Percentiles rank a stretch among this genome's conserved stretches.
Evolutionary conservation across 2,113 vertebrate genomes (phyloP).

Genomic region (Rhinichthys klamathensis): DNA sequence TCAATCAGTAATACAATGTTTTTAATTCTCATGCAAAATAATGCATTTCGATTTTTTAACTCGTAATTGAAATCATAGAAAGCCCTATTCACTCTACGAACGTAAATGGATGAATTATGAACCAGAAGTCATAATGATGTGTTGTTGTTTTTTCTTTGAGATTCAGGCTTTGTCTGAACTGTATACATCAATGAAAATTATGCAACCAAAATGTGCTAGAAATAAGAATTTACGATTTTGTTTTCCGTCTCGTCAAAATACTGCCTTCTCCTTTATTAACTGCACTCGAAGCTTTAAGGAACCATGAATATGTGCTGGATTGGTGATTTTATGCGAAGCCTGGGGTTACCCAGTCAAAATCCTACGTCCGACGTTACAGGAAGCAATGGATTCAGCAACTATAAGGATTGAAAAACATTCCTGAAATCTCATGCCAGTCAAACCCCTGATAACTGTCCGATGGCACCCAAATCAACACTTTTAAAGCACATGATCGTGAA

Average conservation of each 20-base stretch:
- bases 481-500: conserved; percentile 51
- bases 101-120: conserved; percentile 22
- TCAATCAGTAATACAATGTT: neutral
- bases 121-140: conserved; percentile 17
- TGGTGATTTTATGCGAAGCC: conserved; percentile 53
- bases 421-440: conserved; percentile 62
- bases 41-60: conserved; percentile 20
- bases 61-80: neutral
- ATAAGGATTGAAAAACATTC: conserved; percentile 54
- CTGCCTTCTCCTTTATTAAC: conserved; percentile 70
- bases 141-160: conserved; percentile 41
- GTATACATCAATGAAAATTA: conserved; percentile 69
- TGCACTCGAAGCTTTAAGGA: conserved; percentile 67
- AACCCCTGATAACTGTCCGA: neutral
- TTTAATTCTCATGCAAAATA: neutral
- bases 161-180: conserved; percentile 51
- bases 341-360: conserved; percentile 36
- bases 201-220: conserved; percentile 73
- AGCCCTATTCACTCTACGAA: conserved; percentile 33
- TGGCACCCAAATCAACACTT: conserved; percentile 29
- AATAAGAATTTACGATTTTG: conserved; percentile 52
- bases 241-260: conserved; percentile 62
- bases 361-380: conserved; percentile 43
- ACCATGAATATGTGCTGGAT: conserved; percentile 46
- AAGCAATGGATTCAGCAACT: conserved; percentile 36